A percentile compares a stretch with the other conserved stretches of the same genome.
Conservation (phyloP, 2,113 vertebrate genomes). For the Sakesphorus luctuosus region DNA sequence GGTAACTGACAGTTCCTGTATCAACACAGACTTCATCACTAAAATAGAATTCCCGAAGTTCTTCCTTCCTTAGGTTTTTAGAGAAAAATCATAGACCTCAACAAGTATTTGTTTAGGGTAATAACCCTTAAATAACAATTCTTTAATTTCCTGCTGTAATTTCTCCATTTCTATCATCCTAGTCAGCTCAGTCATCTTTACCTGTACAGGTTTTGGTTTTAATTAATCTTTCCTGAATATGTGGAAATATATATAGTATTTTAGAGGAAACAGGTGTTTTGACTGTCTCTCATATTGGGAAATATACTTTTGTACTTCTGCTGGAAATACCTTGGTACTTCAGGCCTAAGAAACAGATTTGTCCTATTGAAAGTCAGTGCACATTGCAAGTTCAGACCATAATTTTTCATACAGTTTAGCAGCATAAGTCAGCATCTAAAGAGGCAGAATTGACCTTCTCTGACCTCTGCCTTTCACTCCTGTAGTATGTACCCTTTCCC, state of each 20-base stretch:
- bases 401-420: background rate
- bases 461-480: background rate
- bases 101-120: background rate
- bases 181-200: background rate
- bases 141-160: background rate
- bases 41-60: background rate
- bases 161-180: background rate
- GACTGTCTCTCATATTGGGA: background rate
- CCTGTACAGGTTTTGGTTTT: background rate
- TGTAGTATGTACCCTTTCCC: background rate
- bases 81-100: background rate
- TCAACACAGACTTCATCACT: background rate
- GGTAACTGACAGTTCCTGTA: background rate
- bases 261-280: background rate
- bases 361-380: background rate
- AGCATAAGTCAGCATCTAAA: background rate
- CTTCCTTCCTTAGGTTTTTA: background rate
- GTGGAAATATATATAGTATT: background rate
- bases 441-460: background rate
- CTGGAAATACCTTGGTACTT: background rate
- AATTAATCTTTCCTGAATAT: background rate
- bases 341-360: background rate
- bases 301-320: background rate
- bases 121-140: background rate
- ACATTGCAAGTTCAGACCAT: background rate